phyloP scores from a whole-genome alignment of 2,113 vertebrate species.

The Limanda limanda region DNA sequence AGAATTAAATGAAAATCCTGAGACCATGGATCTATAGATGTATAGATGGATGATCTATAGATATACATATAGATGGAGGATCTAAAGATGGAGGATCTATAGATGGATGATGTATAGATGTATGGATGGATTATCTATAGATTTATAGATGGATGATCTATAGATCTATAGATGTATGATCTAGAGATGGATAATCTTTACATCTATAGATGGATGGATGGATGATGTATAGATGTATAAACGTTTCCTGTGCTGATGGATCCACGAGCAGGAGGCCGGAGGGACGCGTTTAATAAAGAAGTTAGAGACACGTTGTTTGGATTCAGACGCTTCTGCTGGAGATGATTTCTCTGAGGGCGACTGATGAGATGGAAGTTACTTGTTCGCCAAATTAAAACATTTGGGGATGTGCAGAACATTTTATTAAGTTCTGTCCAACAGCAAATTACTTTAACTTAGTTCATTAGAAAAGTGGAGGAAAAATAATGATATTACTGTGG shows the following conservation, averaged over 20 bases:
- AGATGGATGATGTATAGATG: no score
- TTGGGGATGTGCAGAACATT: conserved; percentile 12
- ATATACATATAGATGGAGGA: no score
- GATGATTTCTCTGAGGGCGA: conserved; percentile 43
- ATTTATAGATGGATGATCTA: no score
- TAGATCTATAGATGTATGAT: no score
- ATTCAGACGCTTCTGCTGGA: conserved; percentile 28
- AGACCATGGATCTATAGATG: no score
- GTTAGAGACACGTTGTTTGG: not conserved
- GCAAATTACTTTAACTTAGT: conserved; percentile 12
- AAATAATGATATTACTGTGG: conserved; percentile 11
- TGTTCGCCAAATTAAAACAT: conserved; percentile 37
- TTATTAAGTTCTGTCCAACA: not conserved
- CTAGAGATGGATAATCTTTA: no score
- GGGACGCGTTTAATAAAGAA: conserved; percentile 20
- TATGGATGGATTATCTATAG: no score
- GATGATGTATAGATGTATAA: no score
- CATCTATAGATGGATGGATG: no score
- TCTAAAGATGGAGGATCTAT: no score
- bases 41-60: no score
- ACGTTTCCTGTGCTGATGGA: not conserved
- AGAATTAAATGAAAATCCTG: not conserved
- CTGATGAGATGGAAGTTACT: conserved; percentile 25
- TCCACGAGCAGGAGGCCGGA: not conserved
- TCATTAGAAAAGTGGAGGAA: conserved; percentile 7